Percentiles rank a stretch among this genome's conserved stretches.
phyloP scores from a whole-genome alignment of 2,888 invertebrate genomes.

The Diadegma fenestrale region DNA sequence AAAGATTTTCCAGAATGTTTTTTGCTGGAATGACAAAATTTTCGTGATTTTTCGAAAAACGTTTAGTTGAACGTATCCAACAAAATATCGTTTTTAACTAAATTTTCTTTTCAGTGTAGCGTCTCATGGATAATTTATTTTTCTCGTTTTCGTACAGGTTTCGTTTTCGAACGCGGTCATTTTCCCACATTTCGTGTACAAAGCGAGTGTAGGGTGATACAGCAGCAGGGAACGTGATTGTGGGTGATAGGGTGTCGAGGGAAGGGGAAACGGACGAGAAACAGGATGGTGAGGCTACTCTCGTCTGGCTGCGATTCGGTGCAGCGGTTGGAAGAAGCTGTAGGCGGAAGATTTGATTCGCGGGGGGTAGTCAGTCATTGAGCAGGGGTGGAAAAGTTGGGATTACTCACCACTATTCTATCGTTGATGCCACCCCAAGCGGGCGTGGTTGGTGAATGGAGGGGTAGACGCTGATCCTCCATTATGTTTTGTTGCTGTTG shows the following conservation, averaged over 20 bases:
- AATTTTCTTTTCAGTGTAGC: too few relatives aligned
- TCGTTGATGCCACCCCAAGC: conserved; percentile 77
- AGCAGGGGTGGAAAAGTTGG: conserved; percentile 64
- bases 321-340: conserved; percentile 54
- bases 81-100: too few relatives aligned
- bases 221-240: conserved; percentile 57
- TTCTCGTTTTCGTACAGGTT: conserved; percentile 6
- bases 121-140: conserved; percentile 1
- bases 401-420: conserved; percentile 80
- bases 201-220: conserved; percentile 51
- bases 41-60: too few relatives aligned
- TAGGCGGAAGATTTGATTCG: conserved; percentile 61
- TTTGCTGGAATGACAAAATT: too few relatives aligned
- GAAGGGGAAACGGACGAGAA: conserved; percentile 35
- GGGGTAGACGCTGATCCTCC: conserved; percentile 73
- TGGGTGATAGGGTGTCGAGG: conserved; percentile 24
- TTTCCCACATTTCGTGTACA: conserved; percentile 68
- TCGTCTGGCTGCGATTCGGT: conserved; percentile 53
- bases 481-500: conserved; percentile 72
- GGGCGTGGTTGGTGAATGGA: conserved; percentile 79
- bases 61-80: too few relatives aligned
- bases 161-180: conserved; percentile 69
- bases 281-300: conserved; percentile 48
- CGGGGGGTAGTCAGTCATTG: conserved; percentile 41
- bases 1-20: too few relatives aligned